Evolutionary conservation across 2,797 vertebrate genomes (phyloP).

Genomic region (Sorex maritimensis): DNA sequence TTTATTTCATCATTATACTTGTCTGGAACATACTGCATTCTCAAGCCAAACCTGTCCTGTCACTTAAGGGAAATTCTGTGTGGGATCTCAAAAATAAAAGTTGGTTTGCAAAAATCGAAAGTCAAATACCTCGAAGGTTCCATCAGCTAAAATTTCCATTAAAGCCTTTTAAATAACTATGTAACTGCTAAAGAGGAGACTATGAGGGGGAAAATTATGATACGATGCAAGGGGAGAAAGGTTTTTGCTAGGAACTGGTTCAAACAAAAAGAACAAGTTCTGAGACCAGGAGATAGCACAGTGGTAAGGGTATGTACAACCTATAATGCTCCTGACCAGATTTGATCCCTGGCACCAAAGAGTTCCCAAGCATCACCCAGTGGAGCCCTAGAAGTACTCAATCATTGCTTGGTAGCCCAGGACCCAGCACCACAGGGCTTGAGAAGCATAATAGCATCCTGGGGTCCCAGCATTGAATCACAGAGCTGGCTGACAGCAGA

Average conservation of each 20-base stretch:
- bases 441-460: too few relatives aligned
- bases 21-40: neutral
- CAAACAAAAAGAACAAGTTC: neutral
- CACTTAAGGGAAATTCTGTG: neutral
- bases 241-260: slow-evolving; percentile 58
- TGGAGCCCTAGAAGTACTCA: too few relatives aligned
- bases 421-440: too few relatives aligned
- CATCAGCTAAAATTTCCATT: slow-evolving; percentile 2
- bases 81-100: neutral
- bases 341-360: too few relatives aligned
- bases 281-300: too few relatives aligned
- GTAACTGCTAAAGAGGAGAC: slow-evolving; percentile 25
- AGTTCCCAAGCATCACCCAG: too few relatives aligned
- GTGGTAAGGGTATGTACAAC: too few relatives aligned
- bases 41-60: neutral
- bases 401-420: too few relatives aligned
- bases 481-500: too few relatives aligned
- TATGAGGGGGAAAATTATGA: neutral
- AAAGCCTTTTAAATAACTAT: slow-evolving; percentile 36
- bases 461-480: too few relatives aligned
- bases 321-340: too few relatives aligned
- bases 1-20: neutral
- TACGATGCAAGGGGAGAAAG: neutral
- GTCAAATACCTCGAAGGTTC: slow-evolving; percentile 15
- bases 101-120: slow-evolving; percentile 31